These are phyloP conservation scores for Ceratotherium simum DNA, from an alignment of 2,113 vertebrate genomes.

Conservation along the genomic window DNA sequence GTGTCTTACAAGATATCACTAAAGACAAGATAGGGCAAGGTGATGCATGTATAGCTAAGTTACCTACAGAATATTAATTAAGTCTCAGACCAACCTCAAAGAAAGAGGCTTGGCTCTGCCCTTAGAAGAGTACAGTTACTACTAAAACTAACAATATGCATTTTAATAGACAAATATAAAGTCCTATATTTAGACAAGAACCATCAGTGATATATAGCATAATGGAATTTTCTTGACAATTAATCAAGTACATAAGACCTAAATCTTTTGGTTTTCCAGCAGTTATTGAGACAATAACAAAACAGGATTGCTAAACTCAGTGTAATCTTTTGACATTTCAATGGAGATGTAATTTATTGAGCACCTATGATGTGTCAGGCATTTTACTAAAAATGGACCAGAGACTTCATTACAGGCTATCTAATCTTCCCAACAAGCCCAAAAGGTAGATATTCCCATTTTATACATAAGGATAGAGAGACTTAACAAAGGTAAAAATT, in stretches of 20 bases:
- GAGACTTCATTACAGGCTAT: background rate
- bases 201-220: background rate
- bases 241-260: background rate
- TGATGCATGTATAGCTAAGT: background rate
- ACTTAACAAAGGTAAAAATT: background rate
- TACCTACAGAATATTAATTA: background rate
- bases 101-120: background rate
- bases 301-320: background rate
- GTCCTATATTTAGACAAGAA: background rate
- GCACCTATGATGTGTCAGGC: background rate
- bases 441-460: background rate
- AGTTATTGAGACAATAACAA: background rate
- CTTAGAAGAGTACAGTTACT: background rate
- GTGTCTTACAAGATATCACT: background rate
- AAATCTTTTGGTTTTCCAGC: background rate
- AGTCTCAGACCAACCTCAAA: background rate
- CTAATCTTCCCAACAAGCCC: background rate
- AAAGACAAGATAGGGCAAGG: background rate
- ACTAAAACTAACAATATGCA: background rate
- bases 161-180: background rate
- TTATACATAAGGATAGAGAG: background rate
- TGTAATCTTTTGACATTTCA: background rate
- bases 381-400: background rate
- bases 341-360: background rate
- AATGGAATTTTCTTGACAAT: background rate